Conservation (phyloP, 2,797 vertebrate genomes). For the Coregonus suidteri region DNA sequence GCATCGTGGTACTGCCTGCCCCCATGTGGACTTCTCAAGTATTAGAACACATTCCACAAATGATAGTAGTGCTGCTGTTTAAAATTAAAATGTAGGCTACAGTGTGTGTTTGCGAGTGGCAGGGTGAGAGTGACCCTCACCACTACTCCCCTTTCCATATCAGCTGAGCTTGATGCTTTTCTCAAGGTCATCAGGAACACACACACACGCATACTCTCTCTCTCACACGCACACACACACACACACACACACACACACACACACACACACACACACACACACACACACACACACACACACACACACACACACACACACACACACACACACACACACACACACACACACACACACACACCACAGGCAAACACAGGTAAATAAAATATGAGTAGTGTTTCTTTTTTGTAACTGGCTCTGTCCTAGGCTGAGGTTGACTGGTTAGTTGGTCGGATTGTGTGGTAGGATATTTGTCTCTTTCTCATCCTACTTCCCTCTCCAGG, state of each 20-base stretch:
- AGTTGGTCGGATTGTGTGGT: not conserved
- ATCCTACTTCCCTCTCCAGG: not conserved
- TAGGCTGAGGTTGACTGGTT: not conserved
- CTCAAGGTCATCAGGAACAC: constrained; percentile 41
- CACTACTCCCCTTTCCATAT: constrained; percentile 24
- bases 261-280: too few relatives aligned
- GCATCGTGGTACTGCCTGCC: too few relatives aligned
- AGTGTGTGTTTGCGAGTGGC: not conserved
- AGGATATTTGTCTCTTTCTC: not conserved
- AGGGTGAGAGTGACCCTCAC: constrained; percentile 13
- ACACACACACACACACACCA: constrained; percentile 25
- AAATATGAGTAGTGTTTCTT: constrained; percentile 11
- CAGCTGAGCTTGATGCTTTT: constrained; percentile 9
- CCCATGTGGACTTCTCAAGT: not conserved
- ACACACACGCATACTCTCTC: not conserved
- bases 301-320: constrained; percentile 5
- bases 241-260: too few relatives aligned
- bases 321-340: not conserved
- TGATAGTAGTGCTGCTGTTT: not conserved
- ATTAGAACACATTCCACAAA: not conserved
- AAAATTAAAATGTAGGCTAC: not conserved
- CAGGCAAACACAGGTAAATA: constrained; percentile 38
- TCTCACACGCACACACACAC: too few relatives aligned
- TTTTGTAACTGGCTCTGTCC: not conserved
- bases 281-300: not conserved